Percentiles rank a stretch among this genome's conserved stretches.
Conservation (phyloP, 2,888 invertebrate genomes). For the Rhagophthalmus giganteus region DNA sequence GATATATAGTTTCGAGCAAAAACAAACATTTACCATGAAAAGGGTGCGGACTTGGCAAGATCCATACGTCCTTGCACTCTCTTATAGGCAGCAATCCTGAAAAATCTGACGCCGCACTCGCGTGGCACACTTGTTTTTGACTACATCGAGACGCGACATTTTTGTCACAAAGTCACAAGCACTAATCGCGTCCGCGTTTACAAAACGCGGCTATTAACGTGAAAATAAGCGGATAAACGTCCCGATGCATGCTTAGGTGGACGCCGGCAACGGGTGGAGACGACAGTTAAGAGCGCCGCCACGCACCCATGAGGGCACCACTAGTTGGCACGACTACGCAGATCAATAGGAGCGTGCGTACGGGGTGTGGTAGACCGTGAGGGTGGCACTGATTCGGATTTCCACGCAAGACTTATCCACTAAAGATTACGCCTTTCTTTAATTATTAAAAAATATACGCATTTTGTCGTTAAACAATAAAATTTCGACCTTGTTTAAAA, state of each 20-base stretch:
- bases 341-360: conserved; percentile 54
- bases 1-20: no score
- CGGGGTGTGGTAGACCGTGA: conserved; percentile 56
- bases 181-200: conserved; percentile 20
- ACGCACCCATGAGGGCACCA: conserved; percentile 56
- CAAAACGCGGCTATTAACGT: conserved; percentile 18
- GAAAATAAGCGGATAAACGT: conserved; percentile 18
- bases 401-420: conserved; percentile 19
- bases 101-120: conserved; percentile 10
- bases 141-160: conserved; percentile 12
- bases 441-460: no score
- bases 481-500: no score
- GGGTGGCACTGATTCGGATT: conserved; percentile 28
- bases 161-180: conserved; percentile 17
- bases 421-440: conserved; percentile 23
- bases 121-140: conserved; percentile 9
- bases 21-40: conserved; percentile 27
- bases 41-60: conserved; percentile 33
- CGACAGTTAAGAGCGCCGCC: conserved; percentile 52
- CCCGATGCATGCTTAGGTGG: conserved; percentile 24
- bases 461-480: no score
- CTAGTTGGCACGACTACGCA: conserved; percentile 51
- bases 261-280: conserved; percentile 54
- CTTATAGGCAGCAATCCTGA: conserved; percentile 11
- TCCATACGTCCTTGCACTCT: conserved; percentile 25